Conservation (phyloP, 1,140 invertebrate genomes). For the Drosophila pallidifrons region DNA sequence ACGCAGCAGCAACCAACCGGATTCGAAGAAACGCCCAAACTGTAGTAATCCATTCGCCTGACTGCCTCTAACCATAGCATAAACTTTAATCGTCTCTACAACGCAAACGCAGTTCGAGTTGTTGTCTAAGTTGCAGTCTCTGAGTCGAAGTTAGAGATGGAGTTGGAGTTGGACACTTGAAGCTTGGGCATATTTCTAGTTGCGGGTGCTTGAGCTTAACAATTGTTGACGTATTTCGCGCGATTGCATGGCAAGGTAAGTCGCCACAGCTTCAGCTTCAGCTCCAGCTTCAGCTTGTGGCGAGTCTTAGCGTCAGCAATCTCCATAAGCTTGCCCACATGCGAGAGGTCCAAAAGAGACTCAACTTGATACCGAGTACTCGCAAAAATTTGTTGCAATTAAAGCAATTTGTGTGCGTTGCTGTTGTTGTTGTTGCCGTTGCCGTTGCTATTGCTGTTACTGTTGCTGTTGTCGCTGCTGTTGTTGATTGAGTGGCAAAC, state of each 20-base stretch:
- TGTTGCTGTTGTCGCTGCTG: slow-evolving; percentile 38
- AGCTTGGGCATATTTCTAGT: slow-evolving; percentile 62
- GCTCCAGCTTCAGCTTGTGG: background rate
- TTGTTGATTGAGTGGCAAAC: slow-evolving; percentile 80
- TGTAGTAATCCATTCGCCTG: slow-evolving; percentile 37
- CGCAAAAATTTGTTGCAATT: slow-evolving; percentile 80
- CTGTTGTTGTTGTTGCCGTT: slow-evolving; percentile 5
- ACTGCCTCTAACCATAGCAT: slow-evolving; percentile 35
- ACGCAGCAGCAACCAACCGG: slow-evolving; percentile 19
- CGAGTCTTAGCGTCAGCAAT: slow-evolving; percentile 42
- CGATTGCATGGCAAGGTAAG: slow-evolving; percentile 32
- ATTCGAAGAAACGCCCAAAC: slow-evolving; percentile 58
- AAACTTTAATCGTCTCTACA: slow-evolving; percentile 52
- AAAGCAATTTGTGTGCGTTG: slow-evolving; percentile 83
- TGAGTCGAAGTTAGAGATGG: slow-evolving; percentile 31
- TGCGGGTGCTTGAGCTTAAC: slow-evolving; percentile 70
- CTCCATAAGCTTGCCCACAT: slow-evolving; percentile 38
- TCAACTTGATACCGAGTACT: slow-evolving; percentile 69
- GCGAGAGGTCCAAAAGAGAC: slow-evolving; percentile 32
- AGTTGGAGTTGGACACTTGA: slow-evolving; percentile 42
- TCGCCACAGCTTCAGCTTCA: slow-evolving; percentile 26
- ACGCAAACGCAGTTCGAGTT: slow-evolving; percentile 9
- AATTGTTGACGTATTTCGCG: slow-evolving; percentile 63
- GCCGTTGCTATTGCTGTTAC: background rate
- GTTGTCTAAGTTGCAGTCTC: slow-evolving; percentile 23